phyloP scores from a whole-genome alignment of 2,113 vertebrate species.

The Panurus biarmicus region DNA sequence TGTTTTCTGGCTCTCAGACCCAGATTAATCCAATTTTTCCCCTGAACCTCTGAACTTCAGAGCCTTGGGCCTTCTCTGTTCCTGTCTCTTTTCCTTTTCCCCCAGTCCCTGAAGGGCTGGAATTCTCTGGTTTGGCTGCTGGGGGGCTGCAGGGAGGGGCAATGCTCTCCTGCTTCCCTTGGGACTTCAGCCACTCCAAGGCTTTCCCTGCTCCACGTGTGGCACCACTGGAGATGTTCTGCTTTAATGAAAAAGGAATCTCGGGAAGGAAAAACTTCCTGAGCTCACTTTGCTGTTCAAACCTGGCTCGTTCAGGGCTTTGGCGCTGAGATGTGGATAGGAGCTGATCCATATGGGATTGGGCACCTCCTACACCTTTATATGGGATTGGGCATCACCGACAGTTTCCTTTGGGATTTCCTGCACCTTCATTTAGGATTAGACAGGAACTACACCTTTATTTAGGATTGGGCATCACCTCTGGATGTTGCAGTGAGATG shows the following conservation, averaged over 20 bases:
- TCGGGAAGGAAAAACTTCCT: neutral
- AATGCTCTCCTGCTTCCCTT: neutral
- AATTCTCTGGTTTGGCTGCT: neutral
- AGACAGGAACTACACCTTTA: neutral
- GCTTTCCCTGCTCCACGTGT: neutral
- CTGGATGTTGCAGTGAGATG: neutral
- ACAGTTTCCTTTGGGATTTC: neutral
- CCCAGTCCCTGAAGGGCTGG: neutral
- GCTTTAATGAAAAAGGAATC: neutral
- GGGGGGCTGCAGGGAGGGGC: neutral
- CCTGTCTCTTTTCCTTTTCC: neutral
- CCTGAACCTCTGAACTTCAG: neutral
- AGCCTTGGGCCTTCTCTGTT: neutral
- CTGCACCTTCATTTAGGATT: neutral
- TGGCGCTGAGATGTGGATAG: neutral
- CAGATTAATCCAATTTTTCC: neutral
- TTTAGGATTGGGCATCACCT: neutral
- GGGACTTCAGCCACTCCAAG: neutral
- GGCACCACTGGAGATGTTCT: neutral
- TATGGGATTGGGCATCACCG: neutral
- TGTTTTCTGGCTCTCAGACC: neutral
- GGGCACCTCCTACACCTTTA: neutral
- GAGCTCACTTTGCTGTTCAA: neutral
- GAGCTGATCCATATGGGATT: neutral
- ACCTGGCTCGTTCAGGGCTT: neutral